These are phyloP conservation scores for Xenus cinereus DNA, from an alignment of 2,113 vertebrate genomes.

Conservation along the genomic window DNA sequence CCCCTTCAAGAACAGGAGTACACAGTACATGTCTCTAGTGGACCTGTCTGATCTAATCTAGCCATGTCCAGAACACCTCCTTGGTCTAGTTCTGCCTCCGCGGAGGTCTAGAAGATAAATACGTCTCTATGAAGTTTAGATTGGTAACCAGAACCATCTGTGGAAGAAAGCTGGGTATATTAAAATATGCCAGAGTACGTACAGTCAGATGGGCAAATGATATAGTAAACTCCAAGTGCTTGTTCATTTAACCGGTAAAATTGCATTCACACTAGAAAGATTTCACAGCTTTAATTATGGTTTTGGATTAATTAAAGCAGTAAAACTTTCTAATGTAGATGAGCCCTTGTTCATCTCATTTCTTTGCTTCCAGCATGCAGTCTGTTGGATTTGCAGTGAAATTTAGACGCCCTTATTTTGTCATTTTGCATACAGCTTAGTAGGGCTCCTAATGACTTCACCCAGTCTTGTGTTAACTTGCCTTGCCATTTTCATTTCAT, in stretches of 20 bases:
- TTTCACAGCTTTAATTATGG: constrained; percentile 32
- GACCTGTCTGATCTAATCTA: neutral
- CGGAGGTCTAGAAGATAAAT: neutral
- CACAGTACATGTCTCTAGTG: too few species aligned
- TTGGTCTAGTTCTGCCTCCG: neutral
- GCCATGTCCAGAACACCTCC: neutral
- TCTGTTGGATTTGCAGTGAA: neutral
- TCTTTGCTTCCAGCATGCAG: neutral
- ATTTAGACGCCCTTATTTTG: neutral
- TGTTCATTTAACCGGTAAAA: constrained; percentile 21
- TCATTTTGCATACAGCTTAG: neutral
- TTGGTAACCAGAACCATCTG: neutral
- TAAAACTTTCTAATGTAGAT: neutral
- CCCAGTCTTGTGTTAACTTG: neutral
- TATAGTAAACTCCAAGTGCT: neutral
- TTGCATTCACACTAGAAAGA: constrained; percentile 7
- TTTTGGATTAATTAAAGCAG: constrained; percentile 56
- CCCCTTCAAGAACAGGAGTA: neutral
- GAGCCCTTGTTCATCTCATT: neutral
- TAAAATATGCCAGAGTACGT: neutral
- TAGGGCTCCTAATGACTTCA: neutral
- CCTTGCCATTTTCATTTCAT: neutral
- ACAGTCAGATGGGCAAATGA: neutral
- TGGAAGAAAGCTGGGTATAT: neutral
- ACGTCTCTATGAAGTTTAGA: neutral